phyloP scores from a whole-genome alignment of 2,113 vertebrate genomes.

The Daboia siamensis region DNA sequence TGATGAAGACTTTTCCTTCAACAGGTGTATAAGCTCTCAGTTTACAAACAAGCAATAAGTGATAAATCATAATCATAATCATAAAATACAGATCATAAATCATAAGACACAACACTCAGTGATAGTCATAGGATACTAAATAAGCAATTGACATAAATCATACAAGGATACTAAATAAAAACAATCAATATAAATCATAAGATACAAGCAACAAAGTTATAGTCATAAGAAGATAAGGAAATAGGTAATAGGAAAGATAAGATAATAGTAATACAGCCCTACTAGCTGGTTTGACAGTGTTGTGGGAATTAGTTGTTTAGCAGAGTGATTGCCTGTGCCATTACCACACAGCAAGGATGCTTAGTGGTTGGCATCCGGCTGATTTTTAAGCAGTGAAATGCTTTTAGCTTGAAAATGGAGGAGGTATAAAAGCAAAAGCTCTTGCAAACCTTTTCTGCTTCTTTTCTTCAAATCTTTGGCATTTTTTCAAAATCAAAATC shows the following conservation, averaged over 20 bases:
- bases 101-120: background rate
- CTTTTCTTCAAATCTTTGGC: slow-evolving; percentile 50
- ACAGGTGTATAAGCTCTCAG: too few relatives aligned
- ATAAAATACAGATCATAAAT: background rate
- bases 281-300: background rate
- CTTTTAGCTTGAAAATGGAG: slow-evolving; percentile 8
- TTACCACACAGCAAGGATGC: background rate
- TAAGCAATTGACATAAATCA: background rate
- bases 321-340: background rate
- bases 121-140: background rate
- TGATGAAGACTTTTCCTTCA: too few relatives aligned
- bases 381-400: background rate
- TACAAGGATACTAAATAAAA: background rate
- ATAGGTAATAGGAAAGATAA: background rate
- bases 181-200: background rate
- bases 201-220: background rate
- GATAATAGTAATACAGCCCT: background rate
- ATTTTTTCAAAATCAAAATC: slow-evolving; percentile 39
- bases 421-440: slow-evolving; percentile 36
- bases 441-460: slow-evolving; percentile 27
- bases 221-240: background rate
- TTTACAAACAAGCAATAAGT: background rate
- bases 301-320: background rate
- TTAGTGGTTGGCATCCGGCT: background rate
- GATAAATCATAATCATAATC: background rate